These are phyloP conservation scores for Machimus rusticus DNA, from an alignment of 2,888 invertebrate genomes.

Conservation along the genomic window DNA sequence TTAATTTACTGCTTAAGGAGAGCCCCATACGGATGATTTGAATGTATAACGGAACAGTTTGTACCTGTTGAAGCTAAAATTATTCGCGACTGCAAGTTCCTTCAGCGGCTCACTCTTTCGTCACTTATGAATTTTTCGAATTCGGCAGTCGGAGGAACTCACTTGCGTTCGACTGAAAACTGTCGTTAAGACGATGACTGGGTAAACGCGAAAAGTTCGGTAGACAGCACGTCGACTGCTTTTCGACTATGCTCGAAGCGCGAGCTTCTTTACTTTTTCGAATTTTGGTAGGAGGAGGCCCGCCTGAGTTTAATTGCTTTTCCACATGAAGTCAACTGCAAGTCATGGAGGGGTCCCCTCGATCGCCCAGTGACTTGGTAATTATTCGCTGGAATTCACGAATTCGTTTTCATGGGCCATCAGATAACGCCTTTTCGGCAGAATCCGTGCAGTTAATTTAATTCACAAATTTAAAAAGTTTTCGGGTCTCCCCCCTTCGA, in stretches of 20 bases:
- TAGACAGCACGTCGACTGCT: not conserved
- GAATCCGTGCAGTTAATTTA: conserved; percentile 26
- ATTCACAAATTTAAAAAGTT: conserved; percentile 35
- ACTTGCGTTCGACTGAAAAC: conserved; percentile 1
- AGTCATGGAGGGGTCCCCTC: conserved; percentile 59
- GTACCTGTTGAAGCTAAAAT: conserved; percentile 28
- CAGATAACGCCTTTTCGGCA: conserved; percentile 28
- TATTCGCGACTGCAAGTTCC: not conserved
- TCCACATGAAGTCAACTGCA: conserved; percentile 67
- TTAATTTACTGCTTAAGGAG: conserved; percentile 9
- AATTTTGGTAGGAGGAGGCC: not conserved
- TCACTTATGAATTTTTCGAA: not conserved
- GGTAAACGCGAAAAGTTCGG: not conserved
- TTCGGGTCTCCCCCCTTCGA: not conserved
- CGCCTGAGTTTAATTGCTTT: conserved; percentile 51
- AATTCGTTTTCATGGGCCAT: conserved; percentile 42
- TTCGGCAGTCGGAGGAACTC: not conserved
- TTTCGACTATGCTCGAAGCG: not conserved
- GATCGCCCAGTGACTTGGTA: conserved; percentile 27
- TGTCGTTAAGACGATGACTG: conserved; percentile 16
- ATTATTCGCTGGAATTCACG: conserved; percentile 39
- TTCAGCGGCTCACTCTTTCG: not conserved
- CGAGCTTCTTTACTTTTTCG: not conserved
- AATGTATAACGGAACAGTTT: not conserved
- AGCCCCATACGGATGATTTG: not conserved